Percentiles rank a stretch among this genome's conserved stretches.
Evolutionary conservation across 2,113 vertebrate species (phyloP).

Genomic region (Pterocles gutturalis): DNA sequence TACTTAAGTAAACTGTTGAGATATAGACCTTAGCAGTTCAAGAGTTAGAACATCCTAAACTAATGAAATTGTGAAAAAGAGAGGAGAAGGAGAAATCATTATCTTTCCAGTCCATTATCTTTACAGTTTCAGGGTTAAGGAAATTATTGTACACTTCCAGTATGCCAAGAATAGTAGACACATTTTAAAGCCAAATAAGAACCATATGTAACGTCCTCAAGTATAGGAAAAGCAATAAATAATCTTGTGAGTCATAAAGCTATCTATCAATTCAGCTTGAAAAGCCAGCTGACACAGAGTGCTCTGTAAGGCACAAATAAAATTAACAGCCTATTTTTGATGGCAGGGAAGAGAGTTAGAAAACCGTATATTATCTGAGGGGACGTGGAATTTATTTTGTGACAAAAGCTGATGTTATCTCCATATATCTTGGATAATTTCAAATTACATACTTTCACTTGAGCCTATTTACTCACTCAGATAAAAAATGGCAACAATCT

Average conservation of each 20-base stretch:
- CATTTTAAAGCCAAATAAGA: constrained; percentile 17
- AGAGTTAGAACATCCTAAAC: not conserved
- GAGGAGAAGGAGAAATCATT: not conserved
- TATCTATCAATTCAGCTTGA: constrained; percentile 28
- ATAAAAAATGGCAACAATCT: not conserved
- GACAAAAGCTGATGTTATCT: not conserved
- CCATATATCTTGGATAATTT: not conserved
- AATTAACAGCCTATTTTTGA: constrained; percentile 33
- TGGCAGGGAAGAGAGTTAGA: not conserved
- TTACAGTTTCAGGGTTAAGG: constrained; percentile 24
- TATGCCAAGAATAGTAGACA: constrained; percentile 12
- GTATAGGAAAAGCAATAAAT: constrained; percentile 34
- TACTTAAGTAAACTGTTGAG: not conserved
- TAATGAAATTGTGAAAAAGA: not conserved
- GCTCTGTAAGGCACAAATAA: constrained; percentile 25
- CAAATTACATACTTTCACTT: not conserved
- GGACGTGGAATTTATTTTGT: not conserved
- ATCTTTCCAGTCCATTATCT: not conserved
- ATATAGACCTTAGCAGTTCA: not conserved
- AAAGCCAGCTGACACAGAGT: constrained; percentile 25
- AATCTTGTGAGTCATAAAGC: constrained; percentile 37
- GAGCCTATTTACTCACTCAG: not conserved
- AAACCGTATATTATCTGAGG: not conserved
- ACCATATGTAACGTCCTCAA: not conserved
- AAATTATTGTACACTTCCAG: not conserved